These are phyloP conservation scores for Galbula dea DNA, from an alignment of 2,113 vertebrate species.

Conservation along the genomic window DNA sequence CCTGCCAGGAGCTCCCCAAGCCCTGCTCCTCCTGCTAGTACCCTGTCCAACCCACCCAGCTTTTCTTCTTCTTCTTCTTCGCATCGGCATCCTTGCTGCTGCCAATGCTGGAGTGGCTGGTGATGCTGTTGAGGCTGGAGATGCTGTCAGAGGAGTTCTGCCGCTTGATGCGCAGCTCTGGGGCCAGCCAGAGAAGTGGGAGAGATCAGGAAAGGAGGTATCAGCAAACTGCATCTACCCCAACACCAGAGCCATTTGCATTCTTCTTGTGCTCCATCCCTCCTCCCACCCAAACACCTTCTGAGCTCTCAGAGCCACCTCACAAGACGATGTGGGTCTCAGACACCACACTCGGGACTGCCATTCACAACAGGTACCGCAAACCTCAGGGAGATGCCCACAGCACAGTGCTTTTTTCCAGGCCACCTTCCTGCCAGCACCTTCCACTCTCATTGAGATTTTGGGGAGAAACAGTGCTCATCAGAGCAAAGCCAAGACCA, in stretches of 20 bases:
- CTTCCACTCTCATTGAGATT: not conserved
- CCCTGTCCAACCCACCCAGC: constrained; percentile 80
- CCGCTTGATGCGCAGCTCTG: constrained; percentile 87
- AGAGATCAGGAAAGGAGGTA: not conserved
- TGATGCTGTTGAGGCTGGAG: constrained; percentile 94
- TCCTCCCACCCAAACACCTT: not conserved
- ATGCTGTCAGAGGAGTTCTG: constrained; percentile 98
- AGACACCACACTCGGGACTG: fast-evolving
- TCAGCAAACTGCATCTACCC: not conserved
- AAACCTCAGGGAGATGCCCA: not conserved
- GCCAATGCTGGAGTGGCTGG: constrained; percentile 90
- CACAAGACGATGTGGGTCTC: fast-evolving
- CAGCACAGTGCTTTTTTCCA: not conserved
- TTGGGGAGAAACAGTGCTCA: not conserved
- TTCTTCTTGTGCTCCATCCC: not conserved
- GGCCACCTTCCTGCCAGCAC: not conserved
- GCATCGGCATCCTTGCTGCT: constrained; percentile 90
- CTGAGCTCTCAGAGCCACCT: not conserved
- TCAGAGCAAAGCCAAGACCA: not conserved
- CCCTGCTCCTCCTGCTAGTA: fast-evolving
- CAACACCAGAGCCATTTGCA: fast-evolving
- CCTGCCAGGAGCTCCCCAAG: not conserved
- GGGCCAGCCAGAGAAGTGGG: not conserved
- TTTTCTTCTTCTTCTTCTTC: constrained; percentile 98
- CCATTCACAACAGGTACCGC: not conserved